A percentile compares a stretch with the other conserved stretches of the same genome.
These are phyloP conservation scores for Lycorma delicatula DNA, from an alignment of 1,140 invertebrate genomes.

Conservation along the genomic window DNA sequence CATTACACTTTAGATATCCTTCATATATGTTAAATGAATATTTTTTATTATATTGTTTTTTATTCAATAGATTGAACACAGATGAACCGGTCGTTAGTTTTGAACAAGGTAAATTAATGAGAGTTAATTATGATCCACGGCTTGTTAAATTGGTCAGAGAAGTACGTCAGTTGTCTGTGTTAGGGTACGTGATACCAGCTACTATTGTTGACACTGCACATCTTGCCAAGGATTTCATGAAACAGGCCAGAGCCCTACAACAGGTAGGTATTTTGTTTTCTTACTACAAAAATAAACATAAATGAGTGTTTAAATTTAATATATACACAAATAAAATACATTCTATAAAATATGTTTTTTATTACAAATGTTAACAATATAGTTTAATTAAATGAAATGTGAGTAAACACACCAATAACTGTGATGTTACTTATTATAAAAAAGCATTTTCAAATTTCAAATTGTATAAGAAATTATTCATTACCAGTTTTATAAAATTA, in stretches of 20 bases:
- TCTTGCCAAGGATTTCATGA: constrained; percentile 61
- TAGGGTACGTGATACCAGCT: constrained; percentile 69
- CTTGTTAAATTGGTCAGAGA: constrained; percentile 73
- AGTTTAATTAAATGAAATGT: neutral
- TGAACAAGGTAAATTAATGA: constrained; percentile 62
- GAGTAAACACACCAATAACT: no score
- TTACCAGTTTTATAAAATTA: no score
- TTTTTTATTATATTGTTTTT: no score
- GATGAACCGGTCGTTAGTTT: constrained; percentile 68
- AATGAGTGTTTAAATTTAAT: no score
- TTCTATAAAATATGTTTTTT: no score
- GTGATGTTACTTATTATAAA: no score
- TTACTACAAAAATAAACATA: no score
- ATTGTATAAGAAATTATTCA: no score
- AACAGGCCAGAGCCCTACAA: constrained; percentile 73
- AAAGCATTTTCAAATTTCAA: no score
- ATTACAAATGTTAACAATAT: no score
- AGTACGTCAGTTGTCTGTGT: constrained; percentile 66
- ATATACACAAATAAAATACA: no score
- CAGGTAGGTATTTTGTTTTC: constrained; percentile 52
- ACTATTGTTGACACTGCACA: constrained; percentile 55
- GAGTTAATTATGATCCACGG: constrained; percentile 78
- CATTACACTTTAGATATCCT: no score
- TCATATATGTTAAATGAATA: neutral
- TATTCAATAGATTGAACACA: constrained; percentile 46